A percentile compares a stretch with the other conserved stretches of the same genome.
Evolutionary conservation across 2,888 invertebrate genomes (phyloP).

Genomic region (Ochropleura plecta): DNA sequence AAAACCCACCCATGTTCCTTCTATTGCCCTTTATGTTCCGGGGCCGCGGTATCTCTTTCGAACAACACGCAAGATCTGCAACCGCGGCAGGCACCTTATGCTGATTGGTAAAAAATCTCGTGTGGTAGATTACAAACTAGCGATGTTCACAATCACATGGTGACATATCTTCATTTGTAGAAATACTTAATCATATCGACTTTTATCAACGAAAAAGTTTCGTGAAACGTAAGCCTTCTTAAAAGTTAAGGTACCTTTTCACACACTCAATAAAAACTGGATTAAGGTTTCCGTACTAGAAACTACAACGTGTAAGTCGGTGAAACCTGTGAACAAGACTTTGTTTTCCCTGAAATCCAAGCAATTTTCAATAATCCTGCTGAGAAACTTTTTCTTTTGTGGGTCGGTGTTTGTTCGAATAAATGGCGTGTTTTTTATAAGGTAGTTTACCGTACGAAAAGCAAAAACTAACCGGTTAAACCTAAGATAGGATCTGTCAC

Average conservation of each 20-base stretch:
- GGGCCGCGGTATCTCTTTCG: no score
- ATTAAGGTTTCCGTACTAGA: constrained; percentile 35
- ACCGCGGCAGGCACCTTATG: background rate
- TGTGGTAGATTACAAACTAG: background rate
- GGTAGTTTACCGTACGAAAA: background rate
- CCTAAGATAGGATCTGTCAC: background rate
- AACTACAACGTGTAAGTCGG: constrained; percentile 41
- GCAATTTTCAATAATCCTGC: constrained; percentile 52
- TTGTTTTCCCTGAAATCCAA: constrained; percentile 49
- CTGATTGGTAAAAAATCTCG: background rate
- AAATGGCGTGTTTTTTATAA: background rate
- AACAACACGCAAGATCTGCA: no score
- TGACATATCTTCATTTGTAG: background rate
- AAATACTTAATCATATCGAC: background rate
- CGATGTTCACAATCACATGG: background rate
- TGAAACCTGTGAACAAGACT: constrained; percentile 40
- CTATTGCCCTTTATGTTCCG: no score
- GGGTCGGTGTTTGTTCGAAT: background rate
- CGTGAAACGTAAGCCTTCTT: constrained; percentile 29
- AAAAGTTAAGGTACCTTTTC: constrained; percentile 26
- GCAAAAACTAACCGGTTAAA: background rate
- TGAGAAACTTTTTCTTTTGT: constrained; percentile 27
- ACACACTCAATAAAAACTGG: constrained; percentile 50
- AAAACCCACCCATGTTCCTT: no score
- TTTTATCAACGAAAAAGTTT: constrained; percentile 11